phyloP scores from a whole-genome alignment of 1,140 invertebrate species.

The Rhopalosiphum maidis region DNA sequence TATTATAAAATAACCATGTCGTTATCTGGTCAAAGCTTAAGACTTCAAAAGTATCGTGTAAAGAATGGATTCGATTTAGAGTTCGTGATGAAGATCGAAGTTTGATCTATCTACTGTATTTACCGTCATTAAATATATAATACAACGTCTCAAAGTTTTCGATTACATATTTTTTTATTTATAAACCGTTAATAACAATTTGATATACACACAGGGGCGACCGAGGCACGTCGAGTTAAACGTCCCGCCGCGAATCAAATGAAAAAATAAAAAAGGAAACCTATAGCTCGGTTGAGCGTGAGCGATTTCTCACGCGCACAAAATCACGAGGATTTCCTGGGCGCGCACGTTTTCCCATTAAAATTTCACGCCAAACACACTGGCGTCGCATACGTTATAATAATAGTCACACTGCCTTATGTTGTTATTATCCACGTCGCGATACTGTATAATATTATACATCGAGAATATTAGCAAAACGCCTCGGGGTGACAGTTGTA shows the following conservation, averaged over 20 bases:
- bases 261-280: background rate
- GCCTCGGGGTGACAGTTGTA: background rate
- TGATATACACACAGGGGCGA: background rate
- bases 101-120: background rate
- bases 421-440: background rate
- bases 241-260: background rate
- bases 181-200: background rate
- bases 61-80: no score
- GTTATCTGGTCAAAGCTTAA: no score
- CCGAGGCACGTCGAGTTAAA: no score
- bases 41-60: no score
- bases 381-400: background rate
- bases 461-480: conserved; percentile 41
- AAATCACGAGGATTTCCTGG: background rate
- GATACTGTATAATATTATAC: background rate
- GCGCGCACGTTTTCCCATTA: conserved; percentile 43
- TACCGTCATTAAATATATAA: no score
- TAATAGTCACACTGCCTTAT: background rate
- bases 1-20: no score
- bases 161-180: background rate
- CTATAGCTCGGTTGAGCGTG: background rate
- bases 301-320: background rate
- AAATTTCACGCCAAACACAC: conserved; percentile 20
- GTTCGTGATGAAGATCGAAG: no score
- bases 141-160: background rate